Percentiles rank a stretch among this genome's conserved stretches.
These are phyloP conservation scores for Takifugu ocellatus DNA, from an alignment of 2,797 vertebrate genomes.

Conservation along the genomic window DNA sequence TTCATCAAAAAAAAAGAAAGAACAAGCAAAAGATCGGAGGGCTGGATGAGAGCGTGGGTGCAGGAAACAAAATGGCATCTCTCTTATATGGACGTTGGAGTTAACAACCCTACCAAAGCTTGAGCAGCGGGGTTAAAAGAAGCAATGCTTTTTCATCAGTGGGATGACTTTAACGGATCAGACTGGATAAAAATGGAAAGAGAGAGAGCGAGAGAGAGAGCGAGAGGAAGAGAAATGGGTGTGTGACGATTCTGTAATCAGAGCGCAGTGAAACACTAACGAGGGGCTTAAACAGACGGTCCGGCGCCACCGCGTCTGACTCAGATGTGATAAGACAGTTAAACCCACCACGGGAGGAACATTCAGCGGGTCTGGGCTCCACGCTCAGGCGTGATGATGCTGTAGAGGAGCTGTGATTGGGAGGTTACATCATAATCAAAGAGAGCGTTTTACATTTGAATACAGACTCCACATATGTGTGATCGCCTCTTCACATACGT, in stretches of 20 bases:
- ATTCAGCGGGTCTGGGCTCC: not conserved
- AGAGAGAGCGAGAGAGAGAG: slow-evolving; percentile 36
- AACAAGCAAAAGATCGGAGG: not conserved
- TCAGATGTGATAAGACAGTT: slow-evolving; percentile 61
- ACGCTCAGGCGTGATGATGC: slow-evolving; percentile 19
- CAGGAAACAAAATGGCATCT: slow-evolving; percentile 9
- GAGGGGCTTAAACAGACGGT: slow-evolving; percentile 51
- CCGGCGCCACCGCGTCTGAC: slow-evolving; percentile 45
- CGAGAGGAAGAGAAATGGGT: slow-evolving; percentile 48
- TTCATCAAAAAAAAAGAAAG: slow-evolving; percentile 33
- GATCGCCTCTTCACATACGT: too few species aligned
- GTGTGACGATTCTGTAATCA: slow-evolving; percentile 71
- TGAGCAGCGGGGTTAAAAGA: slow-evolving; percentile 25
- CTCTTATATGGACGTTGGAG: not conserved
- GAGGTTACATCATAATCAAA: slow-evolving; percentile 26
- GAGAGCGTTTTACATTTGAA: slow-evolving; percentile 27
- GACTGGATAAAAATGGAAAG: too few species aligned
- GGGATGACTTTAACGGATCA: too few species aligned
- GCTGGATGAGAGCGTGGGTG: slow-evolving; percentile 18
- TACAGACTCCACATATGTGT: not conserved
- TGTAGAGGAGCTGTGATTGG: slow-evolving; percentile 27
- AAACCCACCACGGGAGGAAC: slow-evolving; percentile 45
- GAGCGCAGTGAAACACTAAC: slow-evolving; percentile 57
- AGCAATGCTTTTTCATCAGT: slow-evolving; percentile 16
- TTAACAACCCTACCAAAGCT: slow-evolving; percentile 7